Evolutionary conservation across 2,888 invertebrate genomes (phyloP), one percentile per base, ranked within the genome.

Genomic region (Elysia crispata): DNA sequence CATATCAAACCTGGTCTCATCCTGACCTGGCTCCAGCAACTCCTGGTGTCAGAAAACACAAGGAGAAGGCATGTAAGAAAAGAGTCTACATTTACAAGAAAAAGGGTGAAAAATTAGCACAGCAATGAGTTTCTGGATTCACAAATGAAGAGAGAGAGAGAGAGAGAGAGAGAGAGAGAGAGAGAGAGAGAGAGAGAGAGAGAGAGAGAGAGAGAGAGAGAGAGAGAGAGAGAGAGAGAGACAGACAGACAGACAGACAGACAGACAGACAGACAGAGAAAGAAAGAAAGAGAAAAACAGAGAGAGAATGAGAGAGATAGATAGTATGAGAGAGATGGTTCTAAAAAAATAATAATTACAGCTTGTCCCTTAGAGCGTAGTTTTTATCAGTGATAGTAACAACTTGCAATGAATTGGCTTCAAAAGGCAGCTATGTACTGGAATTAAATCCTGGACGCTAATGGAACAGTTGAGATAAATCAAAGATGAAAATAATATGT

Each of bases 21-120:
- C 91, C 62, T 89, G 87, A 3, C 91, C 91, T 0, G 90, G 88
- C 79, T 92, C 91, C 70, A 91, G 90, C 60, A 92, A 83, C 20
- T 86, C 86, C 91, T 90, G 78, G 11, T 41, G 41, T 3, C 41
- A 41, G 41, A 41, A 3, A 41, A 11, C 11, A 83, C 49, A 18
- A 78, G 66, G 66, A 62, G 18, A 23, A 80, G 50, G n/a, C 54
- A 23, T 11, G 1, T 23, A 60, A 13, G 3, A 25, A 60, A 13
- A 3, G 5, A 25, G 6, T n/a, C 5, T 3, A 13, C 60, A 60
- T 23, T 60, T 60, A 1, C 11, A 6, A 41, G 3, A 41, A 11
- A 6, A 41, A 41, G 3, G 11, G n/a, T n/a, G 11, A 41, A 41
- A 41, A 41, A 6, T 11, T 6, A 41, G 41, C 11, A 41, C 41